These are phyloP conservation scores for Leucopsar rothschildi DNA, from an alignment of 2,113 vertebrate species.

Conservation along the genomic window DNA sequence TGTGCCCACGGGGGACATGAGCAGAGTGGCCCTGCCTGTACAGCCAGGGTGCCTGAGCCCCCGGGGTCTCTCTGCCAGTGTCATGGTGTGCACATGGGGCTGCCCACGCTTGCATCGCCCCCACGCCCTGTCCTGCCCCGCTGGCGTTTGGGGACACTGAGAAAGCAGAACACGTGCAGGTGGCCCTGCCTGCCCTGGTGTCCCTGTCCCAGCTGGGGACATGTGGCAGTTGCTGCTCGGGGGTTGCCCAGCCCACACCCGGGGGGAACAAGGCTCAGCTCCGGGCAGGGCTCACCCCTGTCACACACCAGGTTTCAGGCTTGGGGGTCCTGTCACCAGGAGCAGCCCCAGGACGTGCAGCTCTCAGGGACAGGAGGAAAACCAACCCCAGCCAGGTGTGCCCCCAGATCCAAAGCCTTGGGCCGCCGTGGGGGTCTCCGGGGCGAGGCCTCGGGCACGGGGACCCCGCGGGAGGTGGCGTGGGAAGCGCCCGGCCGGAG, in stretches of 20 bases:
- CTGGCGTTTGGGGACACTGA: neutral
- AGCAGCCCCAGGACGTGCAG: neutral
- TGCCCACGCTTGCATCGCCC: fast-evolving
- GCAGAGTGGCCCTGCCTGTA: fast-evolving
- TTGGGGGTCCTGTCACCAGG: neutral
- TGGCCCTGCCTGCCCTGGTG: neutral
- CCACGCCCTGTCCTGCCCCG: fast-evolving
- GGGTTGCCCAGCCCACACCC: neutral
- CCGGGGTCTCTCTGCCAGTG: fast-evolving
- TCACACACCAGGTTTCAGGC: neutral
- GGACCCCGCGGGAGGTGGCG: neutral
- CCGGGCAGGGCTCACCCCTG: fast-evolving
- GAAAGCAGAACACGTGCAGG: neutral
- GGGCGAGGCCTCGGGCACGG: fast-evolving
- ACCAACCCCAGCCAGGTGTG: fast-evolving
- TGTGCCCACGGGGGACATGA: fast-evolving
- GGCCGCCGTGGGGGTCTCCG: fast-evolving
- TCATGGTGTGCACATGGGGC: fast-evolving
- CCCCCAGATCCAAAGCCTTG: neutral
- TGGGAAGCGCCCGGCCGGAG: neutral
- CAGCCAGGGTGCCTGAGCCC: fast-evolving
- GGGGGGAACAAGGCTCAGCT: neutral
- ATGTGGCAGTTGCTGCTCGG: neutral
- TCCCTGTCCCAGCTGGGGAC: neutral
- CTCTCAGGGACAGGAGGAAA: neutral